phyloP scores from a whole-genome alignment of 1,140 invertebrate species.

The Heliconius congener region DNA sequence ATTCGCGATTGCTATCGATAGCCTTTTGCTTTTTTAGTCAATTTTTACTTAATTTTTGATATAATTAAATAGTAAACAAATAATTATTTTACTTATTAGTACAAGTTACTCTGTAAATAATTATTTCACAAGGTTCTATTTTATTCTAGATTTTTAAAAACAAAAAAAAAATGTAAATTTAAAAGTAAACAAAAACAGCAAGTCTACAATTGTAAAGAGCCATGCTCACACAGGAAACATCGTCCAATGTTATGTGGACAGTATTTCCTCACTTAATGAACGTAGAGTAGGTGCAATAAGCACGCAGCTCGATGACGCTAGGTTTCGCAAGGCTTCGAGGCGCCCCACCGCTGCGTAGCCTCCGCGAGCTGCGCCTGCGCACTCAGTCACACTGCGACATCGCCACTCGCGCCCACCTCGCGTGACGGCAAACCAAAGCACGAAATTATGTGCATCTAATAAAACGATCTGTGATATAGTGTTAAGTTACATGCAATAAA shows the following conservation, averaged over 20 bases:
- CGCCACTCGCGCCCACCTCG: conserved; percentile 52
- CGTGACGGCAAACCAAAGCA: conserved; percentile 39
- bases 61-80: background rate
- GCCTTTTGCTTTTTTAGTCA: background rate
- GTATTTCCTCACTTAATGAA: conserved; percentile 45
- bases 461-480: conserved; percentile 77
- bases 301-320: conserved; percentile 41
- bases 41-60: background rate
- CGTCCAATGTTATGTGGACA: conserved; percentile 41
- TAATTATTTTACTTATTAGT: background rate
- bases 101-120: background rate
- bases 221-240: conserved; percentile 36
- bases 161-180: background rate
- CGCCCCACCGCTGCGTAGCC: conserved; percentile 53
- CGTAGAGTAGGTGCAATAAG: conserved; percentile 46
- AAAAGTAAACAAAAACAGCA: background rate
- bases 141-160: background rate
- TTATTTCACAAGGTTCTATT: background rate
- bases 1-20: background rate
- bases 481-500: conserved; percentile 60
- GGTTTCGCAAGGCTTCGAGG: conserved; percentile 76
- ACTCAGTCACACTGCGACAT: conserved; percentile 49
- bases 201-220: background rate
- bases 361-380: conserved; percentile 39
- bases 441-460: conserved; percentile 63